Evolutionary conservation across 2,888 invertebrate species (phyloP), one percentile per base, ranked within the genome.

Genomic region (Ophion slaviceki): DNA sequence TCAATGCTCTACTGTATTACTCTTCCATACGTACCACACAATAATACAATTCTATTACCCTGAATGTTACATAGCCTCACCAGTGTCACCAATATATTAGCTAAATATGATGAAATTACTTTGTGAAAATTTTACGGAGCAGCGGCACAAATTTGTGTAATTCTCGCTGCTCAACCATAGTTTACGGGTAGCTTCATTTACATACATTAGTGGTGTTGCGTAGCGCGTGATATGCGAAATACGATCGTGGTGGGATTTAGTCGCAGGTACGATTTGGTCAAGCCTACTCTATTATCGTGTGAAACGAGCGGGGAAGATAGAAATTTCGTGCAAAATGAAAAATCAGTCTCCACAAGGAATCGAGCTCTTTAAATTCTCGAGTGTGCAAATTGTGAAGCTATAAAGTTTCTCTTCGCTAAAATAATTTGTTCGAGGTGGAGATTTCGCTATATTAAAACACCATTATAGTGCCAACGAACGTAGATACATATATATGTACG

Each of bases 371-470:
- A n/a, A 67, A 67, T 40, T 40, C n/a, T 67, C 24, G 47, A 20
- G 47, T 7, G 14, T 53, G 28, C 24, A 20, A 68, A 68, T 47
- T 7, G 47, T 1, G 24, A 1, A 20, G 53, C 17, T 17, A n/a
- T 40, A 40, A 40, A 67, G 40, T 40, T 67, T 67, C 20, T 14
- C 28, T 70, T 70, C 24, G 17, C 47, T 32, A 17, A 32, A 71
- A 71, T 57, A 17, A n/a, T 57, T 57, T 57, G 71, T 57, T 36
- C n/a, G 20, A 32, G n/a, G 20, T 59, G 32, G 1, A 36, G 32
- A 72, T 72, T 72, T 32, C 2, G 57, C 36, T n/a, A 59, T 28
- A 57, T 72, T 59, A 20, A 72, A 59, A 72, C 59, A 32, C 71
- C 53, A 59, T 57, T 72, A 36, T 57, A 72, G 28, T 74, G 61